Evolutionary conservation across 2,113 vertebrate genomes (phyloP).

Genomic region (Notarius lentiginosus): DNA sequence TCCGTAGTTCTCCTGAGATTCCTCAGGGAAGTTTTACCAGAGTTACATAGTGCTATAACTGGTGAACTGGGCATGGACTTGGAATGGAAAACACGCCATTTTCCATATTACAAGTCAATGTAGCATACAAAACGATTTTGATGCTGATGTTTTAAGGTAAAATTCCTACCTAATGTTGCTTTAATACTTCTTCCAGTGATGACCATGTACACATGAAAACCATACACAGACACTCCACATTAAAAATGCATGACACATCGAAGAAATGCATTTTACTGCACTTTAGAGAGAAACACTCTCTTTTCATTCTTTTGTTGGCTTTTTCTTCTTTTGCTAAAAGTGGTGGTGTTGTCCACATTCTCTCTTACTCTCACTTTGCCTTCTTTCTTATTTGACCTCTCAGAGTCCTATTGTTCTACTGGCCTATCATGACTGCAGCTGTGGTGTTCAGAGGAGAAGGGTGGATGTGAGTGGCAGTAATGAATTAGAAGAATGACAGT

Average conservation of each 20-base stretch:
- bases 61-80: too few species aligned
- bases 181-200: too few species aligned
- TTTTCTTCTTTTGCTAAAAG: background rate
- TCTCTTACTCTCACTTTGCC: background rate
- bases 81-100: too few species aligned
- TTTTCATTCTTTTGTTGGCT: background rate
- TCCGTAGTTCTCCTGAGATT: too few species aligned
- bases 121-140: too few species aligned
- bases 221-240: too few species aligned
- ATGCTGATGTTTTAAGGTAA: too few species aligned
- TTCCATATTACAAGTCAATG: too few species aligned
- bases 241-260: background rate
- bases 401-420: background rate
- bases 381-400: conserved; percentile 26
- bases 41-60: too few species aligned
- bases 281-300: background rate
- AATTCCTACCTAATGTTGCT: too few species aligned
- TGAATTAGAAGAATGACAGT: conserved; percentile 40
- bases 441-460: conserved; percentile 9
- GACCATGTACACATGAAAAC: too few species aligned
- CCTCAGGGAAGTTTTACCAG: too few species aligned
- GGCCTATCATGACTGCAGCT: conserved; percentile 18
- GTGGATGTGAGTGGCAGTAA: conserved; percentile 43
- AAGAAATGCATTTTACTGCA: background rate
- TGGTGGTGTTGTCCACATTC: background rate